phyloP scores from a whole-genome alignment of 2,797 vertebrate species.

The Tinamus major region DNA sequence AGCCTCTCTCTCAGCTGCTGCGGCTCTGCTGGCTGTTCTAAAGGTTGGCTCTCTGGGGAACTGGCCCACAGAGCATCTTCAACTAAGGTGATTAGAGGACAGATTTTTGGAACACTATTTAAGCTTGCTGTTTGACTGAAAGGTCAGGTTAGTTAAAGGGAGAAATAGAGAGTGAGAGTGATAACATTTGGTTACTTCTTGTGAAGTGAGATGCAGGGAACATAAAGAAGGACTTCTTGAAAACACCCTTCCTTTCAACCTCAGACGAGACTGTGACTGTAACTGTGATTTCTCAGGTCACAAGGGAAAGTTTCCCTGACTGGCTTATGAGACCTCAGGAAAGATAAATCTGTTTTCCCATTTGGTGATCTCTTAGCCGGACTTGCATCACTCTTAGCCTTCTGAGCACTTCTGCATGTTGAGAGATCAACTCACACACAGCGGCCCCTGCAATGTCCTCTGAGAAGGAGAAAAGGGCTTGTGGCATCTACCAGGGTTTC shows the following conservation, averaged over 20 bases:
- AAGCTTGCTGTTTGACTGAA: neutral
- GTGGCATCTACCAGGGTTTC: neutral
- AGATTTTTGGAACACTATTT: neutral
- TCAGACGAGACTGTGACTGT: neutral
- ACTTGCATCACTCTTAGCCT: neutral
- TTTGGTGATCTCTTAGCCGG: neutral
- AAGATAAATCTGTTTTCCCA: neutral
- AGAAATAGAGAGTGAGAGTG: neutral
- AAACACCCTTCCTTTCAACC: neutral
- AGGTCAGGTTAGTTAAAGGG: neutral
- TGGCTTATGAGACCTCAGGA: neutral
- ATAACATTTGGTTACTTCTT: neutral
- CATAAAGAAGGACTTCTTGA: neutral
- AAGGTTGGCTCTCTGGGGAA: neutral
- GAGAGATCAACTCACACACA: neutral
- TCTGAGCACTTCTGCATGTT: neutral
- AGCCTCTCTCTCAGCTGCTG: neutral
- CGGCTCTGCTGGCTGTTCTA: neutral
- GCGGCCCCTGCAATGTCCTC: neutral
- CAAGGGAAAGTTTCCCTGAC: neutral
- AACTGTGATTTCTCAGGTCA: neutral
- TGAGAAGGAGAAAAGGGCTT: neutral
- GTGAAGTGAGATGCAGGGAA: neutral
- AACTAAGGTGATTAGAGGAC: neutral
- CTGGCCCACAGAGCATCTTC: neutral